phyloP scores from a whole-genome alignment of 92 coral and sea anemone genomes.

The Parazoanthus darwini region DNA sequence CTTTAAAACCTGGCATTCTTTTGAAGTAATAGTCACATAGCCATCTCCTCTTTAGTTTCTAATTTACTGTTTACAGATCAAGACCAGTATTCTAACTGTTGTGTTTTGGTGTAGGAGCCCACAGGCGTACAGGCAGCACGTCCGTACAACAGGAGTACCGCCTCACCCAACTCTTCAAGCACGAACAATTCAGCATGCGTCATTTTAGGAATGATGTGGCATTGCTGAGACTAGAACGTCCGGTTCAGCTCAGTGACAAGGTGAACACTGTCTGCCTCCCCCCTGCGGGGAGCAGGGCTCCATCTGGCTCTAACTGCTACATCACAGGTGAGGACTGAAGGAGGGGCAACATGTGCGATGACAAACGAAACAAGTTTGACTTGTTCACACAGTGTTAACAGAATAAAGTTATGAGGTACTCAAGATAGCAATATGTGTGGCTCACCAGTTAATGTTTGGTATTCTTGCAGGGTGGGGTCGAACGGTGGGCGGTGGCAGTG shows the following conservation, averaged over 20 bases:
- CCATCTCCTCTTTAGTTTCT: neutral
- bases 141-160: conserved; percentile 48
- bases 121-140: conserved; percentile 50
- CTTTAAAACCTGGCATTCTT: too few relatives aligned
- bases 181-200: conserved; percentile 55
- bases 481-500: conserved; percentile 46
- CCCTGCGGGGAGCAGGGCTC: conserved; percentile 46
- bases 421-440: neutral
- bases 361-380: neutral
- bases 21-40: too few relatives aligned
- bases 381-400: neutral
- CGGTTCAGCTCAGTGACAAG: conserved; percentile 34
- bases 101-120: conserved; percentile 42
- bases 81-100: neutral
- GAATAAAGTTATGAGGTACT: neutral
- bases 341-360: neutral
- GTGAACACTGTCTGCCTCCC: conserved; percentile 70
- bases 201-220: conserved; percentile 56
- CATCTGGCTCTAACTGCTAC: conserved; percentile 42
- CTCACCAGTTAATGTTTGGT: neutral
- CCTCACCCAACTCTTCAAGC: conserved; percentile 48
- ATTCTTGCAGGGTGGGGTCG: conserved; percentile 48
- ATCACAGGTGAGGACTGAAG: conserved; percentile 51
- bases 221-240: conserved; percentile 45
- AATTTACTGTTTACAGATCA: neutral